Evolutionary conservation across 2,888 invertebrate genomes (phyloP), one percentile per base, ranked within the genome.

Genomic region (Drosophila cognata): DNA sequence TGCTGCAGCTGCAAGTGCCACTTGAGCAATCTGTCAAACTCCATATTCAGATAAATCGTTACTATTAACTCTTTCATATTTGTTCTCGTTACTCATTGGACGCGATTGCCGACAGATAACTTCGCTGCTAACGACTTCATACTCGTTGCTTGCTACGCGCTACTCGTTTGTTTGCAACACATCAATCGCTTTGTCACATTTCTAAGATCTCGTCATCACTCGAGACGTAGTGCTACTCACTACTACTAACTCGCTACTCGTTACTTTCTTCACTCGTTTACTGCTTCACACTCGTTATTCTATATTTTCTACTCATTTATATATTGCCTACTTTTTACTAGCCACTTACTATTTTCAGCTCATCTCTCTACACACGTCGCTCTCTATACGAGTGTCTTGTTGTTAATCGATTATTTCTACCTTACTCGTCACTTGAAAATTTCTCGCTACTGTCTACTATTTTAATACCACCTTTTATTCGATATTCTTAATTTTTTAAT

Each of bases 1-100:
- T 21, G 50, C 51, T 38, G 57, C 35, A 46, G 43, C 41, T 36
- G 59, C 41, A 43, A 61, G 36, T 33, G 58, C 50, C 58, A 38
- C 55, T 59, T 56, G 57, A 21, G 51, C 28, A 28, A 56, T 36
- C 71, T 57, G 60, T 53, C 59, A 28, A 70, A 28, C 71, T 53
- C 62, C 51, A 63, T 25, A 46, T 46, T 46, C 25, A 25, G 2
- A 25, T 25, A 16, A 25, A 25, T 51, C 11, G 29, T n/a, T 28
- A 3, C 51, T 55, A 3, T 8, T 2, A 25, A 53, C 16, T 25
- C 18, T 8, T 46, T 46, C 16, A 46, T 0, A 25, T 28, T 46
- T 16, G 16, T 46, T 16, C 18, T 50, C 18, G 28, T 18, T 11
- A 18, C 50, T 18, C 0, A 18, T 50, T 28, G 11, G 50, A 11